Evolutionary conservation across 2,113 vertebrate genomes (phyloP), one percentile per base, ranked within the genome.

Genomic region (Engraulis encrasicolus): DNA sequence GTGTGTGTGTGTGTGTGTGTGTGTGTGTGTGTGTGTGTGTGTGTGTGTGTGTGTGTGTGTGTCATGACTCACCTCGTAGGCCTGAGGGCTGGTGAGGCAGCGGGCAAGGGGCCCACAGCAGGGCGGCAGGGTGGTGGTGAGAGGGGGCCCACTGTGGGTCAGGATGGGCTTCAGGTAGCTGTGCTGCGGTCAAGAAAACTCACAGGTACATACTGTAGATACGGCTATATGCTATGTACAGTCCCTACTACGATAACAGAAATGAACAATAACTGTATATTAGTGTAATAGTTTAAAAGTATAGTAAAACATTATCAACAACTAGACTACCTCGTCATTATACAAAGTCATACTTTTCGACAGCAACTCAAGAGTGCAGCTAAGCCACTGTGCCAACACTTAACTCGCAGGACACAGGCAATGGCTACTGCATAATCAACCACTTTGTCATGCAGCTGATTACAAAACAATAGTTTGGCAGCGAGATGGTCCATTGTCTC

Each of bases 151-250:
- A 20, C 97, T 99, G 91, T 99, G 98, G 0, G 98, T 99, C 90
- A 99, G 96, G 86, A 97, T 98, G 85, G 98, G 98, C 90, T 99
- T 99, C 87, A 99, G 93, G 88, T 99, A 99, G 91, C 97, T 99
- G 91, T 77, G 2, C 2, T 49, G 50, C 80, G 17, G 49, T 96
- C 96, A 97, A 98, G 97, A 95, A 95, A 90, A 85, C 88, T 34
- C 3, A 58, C 58, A 12, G 9, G n/a, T n/a, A n/a, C n/a, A n/a
- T n/a, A n/a, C n/a, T n/a, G n/a, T n/a, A n/a, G n/a, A n/a, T n/a
- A n/a, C n/a, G n/a, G n/a, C n/a, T n/a, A n/a, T n/a, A n/a, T n/a
- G n/a, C n/a, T n/a, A n/a, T n/a, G n/a, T n/a, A n/a, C n/a, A n/a
- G n/a, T n/a, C n/a, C n/a, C n/a, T n/a, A n/a, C n/a, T n/a, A n/a